Conservation (phyloP, 2,113 vertebrate genomes). For the Proterorhinus semilunaris region DNA sequence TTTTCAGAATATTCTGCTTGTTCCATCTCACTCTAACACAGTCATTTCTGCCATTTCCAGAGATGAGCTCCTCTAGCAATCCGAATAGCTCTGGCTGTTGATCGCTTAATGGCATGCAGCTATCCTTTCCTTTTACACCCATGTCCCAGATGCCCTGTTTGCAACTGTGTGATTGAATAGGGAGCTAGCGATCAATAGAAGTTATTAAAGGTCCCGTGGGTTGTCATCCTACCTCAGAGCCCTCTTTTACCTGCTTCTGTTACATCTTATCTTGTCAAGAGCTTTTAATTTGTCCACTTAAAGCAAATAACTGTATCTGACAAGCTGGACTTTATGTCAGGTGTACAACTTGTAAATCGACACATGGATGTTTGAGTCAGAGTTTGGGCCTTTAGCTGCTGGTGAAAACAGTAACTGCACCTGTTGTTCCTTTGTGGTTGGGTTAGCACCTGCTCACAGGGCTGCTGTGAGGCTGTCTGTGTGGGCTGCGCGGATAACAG, state of each 20-base stretch:
- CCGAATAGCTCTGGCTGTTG: slow-evolving; percentile 32
- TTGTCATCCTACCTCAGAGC: slow-evolving; percentile 37
- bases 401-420: slow-evolving; percentile 66
- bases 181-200: slow-evolving; percentile 67
- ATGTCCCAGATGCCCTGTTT: slow-evolving; percentile 48
- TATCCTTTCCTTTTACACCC: slow-evolving; percentile 12
- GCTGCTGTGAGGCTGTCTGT: slow-evolving; percentile 75
- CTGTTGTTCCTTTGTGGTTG: slow-evolving; percentile 71
- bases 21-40: slow-evolving; percentile 34
- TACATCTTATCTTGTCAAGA: slow-evolving; percentile 36
- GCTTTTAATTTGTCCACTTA: slow-evolving; percentile 45
- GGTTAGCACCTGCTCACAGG: slow-evolving; percentile 74
- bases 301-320: slow-evolving; percentile 19
- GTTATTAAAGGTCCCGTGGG: slow-evolving; percentile 65
- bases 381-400: slow-evolving; percentile 38
- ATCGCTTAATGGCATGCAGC: slow-evolving; percentile 37
- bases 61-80: slow-evolving; percentile 39
- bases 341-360: slow-evolving; percentile 33
- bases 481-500: slow-evolving; percentile 70
- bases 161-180: slow-evolving; percentile 63
- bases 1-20: slow-evolving; percentile 38
- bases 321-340: slow-evolving; percentile 15
- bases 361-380: slow-evolving; percentile 15
- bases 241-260: slow-evolving; percentile 53
- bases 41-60: slow-evolving; percentile 23